Evolutionary conservation across 2,888 invertebrate genomes (phyloP).

Genomic region (Caenorhabditis uteleia): DNA sequence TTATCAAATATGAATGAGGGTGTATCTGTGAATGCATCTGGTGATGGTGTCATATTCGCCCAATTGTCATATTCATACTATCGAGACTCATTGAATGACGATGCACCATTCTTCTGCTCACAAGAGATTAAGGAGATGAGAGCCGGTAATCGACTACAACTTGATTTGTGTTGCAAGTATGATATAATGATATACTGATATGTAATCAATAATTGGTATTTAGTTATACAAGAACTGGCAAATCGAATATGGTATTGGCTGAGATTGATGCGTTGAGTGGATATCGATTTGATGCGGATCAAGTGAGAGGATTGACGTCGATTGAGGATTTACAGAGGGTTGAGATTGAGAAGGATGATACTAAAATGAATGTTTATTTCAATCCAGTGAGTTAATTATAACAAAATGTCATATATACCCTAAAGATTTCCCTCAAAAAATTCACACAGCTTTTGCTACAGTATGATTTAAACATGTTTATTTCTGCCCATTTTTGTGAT

Average conservation of each 20-base stretch:
- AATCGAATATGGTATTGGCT: slow-evolving; percentile 72
- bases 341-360: slow-evolving; percentile 70
- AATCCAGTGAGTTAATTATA: slow-evolving; percentile 69
- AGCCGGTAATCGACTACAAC: slow-evolving; percentile 62
- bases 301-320: slow-evolving; percentile 28
- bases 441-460: too few species aligned
- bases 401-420: too few species aligned
- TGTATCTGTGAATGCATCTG: slow-evolving; percentile 81
- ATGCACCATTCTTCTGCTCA: slow-evolving; percentile 66
- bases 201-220: too few species aligned
- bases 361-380: slow-evolving; percentile 71
- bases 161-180: slow-evolving; percentile 70
- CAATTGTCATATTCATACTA: slow-evolving; percentile 81
- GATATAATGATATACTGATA: too few species aligned
- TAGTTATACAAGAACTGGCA: slow-evolving; percentile 65
- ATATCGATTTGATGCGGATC: slow-evolving; percentile 56
- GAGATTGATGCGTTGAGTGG: slow-evolving; percentile 67
- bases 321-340: slow-evolving; percentile 69
- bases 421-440: too few species aligned
- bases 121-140: slow-evolving; percentile 62
- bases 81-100: slow-evolving; percentile 74
- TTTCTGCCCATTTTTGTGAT: too few species aligned
- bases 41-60: slow-evolving; percentile 77
- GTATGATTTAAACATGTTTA: too few species aligned
- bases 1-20: slow-evolving; percentile 52